Base-by-base conservation (phyloP, 2,888 invertebrate species). In the Acronicta psi region DNA sequence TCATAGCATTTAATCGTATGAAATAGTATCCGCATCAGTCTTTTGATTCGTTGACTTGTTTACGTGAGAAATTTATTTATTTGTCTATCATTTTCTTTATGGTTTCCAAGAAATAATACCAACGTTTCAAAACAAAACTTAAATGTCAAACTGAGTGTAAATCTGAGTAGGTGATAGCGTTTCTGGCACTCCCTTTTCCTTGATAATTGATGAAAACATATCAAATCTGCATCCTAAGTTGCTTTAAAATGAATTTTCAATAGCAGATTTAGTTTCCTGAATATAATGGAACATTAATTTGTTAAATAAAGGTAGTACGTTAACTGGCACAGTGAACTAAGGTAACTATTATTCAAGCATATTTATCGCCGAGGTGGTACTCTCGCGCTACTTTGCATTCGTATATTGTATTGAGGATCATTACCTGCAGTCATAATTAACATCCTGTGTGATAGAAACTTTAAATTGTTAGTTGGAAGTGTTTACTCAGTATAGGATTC, bases 181-280 rank as follows among this genome's bases (percentile, higher is more conserved):
- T 70, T 60, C 56, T 75, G 86, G 81, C 86, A 85, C 86, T 85
- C 86, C 85, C 85, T 81, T 82, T 84, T 85, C 57, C 54, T 64
- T 65, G 67, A 69, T 69, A 69, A 64, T 59, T 63, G 62, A 59
- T 72, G 57, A 70, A 72, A 75, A 68, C 31, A 31, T 49, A 36
- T 42, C 11, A 36, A 29, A 66, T 53, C 57, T 63, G 47, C 43
- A 50, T 53, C 59, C 38, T 63, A 50, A 40, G 53, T 50, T 57
- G 56, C 43, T 63, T 29, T 59, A 77, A 43, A 47, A 80, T 80
- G 80, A 50, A 44, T 52, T 58, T 62, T 37, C 45, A 52, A 42
- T 46, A 55, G 13, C 18, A 52, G 44, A 61, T 56, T 52, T 41
- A 53, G 36, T 58, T 46, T 43, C 44, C 18, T 37, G 34, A 49